Evolutionary conservation across 2,113 vertebrate genomes (phyloP).

Genomic region (Pluvialis apricaria): DNA sequence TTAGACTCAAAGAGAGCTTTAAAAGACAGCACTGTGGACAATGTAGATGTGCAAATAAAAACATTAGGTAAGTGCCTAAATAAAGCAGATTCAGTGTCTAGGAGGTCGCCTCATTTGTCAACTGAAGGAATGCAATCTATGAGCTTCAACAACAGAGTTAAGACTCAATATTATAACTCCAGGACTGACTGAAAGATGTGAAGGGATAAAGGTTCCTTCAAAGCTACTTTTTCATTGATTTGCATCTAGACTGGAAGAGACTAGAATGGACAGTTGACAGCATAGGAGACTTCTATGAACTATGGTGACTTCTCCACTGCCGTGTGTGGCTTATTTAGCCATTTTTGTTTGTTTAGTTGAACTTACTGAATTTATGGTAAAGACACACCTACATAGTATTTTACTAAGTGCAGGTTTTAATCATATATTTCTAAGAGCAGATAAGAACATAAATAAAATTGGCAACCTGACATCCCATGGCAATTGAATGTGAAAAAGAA

Average conservation of each 20-base stretch:
- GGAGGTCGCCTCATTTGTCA: background rate
- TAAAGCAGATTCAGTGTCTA: background rate
- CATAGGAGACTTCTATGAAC: background rate
- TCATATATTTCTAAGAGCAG: background rate
- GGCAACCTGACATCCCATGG: background rate
- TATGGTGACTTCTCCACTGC: background rate
- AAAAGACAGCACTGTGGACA: background rate
- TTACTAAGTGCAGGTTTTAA: background rate
- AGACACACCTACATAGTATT: background rate
- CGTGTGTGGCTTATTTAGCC: background rate
- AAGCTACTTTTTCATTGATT: background rate
- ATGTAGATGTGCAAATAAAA: background rate
- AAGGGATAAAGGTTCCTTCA: background rate
- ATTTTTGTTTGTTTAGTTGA: background rate
- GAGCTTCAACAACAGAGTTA: background rate
- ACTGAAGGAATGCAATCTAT: background rate
- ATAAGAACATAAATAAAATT: background rate
- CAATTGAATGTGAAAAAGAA: background rate
- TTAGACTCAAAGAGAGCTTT: background rate
- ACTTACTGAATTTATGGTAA: background rate
- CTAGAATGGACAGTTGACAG: background rate
- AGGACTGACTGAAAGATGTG: background rate
- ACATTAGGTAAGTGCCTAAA: background rate
- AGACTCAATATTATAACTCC: background rate
- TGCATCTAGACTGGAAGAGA: background rate